Percentiles rank a stretch among this genome's conserved stretches.
Conservation (phyloP, 2,888 invertebrate genomes). For the Ennomos fuscantarius region DNA sequence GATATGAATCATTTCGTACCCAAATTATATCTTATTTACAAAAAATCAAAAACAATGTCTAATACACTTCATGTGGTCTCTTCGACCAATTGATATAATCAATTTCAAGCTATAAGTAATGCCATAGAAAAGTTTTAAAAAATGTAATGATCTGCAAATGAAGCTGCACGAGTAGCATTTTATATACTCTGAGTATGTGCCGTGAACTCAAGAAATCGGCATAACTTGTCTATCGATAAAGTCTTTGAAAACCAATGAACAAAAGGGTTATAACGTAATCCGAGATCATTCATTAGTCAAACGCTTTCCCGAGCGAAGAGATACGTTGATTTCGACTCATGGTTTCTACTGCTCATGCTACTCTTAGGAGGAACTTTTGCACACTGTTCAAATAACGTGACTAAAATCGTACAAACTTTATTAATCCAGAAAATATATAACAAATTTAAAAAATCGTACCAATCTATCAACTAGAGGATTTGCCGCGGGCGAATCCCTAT, state of each 20-base stretch:
- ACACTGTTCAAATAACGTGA: conserved; percentile 9
- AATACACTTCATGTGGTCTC: conserved; percentile 37
- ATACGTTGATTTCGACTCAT: no score
- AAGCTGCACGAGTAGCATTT: no score
- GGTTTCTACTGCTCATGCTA: no score
- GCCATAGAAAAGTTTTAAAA: conserved; percentile 33
- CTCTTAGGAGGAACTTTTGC: conserved; percentile 13
- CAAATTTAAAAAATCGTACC: conserved; percentile 25
- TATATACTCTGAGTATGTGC: no score
- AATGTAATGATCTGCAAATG: no score
- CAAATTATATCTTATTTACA: conserved; percentile 48
- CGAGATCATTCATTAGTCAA: no score
- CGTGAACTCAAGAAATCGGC: no score
- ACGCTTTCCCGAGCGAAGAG: no score
- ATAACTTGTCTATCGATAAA: no score
- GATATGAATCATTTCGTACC: conserved; percentile 66
- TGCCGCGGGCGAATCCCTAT: conserved; percentile 28
- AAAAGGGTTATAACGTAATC: no score
- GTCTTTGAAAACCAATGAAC: no score
- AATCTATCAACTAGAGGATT: conserved; percentile 29
- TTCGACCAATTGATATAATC: conserved; percentile 43
- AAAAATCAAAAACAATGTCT: conserved; percentile 34
- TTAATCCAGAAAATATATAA: conserved; percentile 20
- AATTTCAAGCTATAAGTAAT: conserved; percentile 43
- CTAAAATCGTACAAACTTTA: conserved; percentile 16